Conservation (phyloP, 1,140 invertebrate species). For the Whitmania pigra region DNA sequence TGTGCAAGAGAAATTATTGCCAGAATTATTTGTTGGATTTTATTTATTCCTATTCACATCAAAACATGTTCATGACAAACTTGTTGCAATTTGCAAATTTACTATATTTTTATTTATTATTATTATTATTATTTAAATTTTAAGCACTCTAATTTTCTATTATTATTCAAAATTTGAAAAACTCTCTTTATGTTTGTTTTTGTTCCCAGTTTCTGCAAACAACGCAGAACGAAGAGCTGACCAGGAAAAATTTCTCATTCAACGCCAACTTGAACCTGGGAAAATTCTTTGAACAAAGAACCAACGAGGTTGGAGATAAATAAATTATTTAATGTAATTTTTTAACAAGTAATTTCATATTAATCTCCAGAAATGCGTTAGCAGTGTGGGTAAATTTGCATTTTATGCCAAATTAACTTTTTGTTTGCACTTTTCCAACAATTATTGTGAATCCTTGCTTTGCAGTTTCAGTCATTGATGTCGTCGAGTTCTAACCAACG, state of each 20-base stretch:
- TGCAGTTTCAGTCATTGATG: not conserved
- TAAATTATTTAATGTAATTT: too few species aligned
- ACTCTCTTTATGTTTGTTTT: not conserved
- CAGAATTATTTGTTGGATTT: not conserved
- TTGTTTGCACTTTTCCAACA: too few species aligned
- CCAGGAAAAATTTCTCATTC: conserved; percentile 77
- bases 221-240: conserved; percentile 52
- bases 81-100: not conserved
- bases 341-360: too few species aligned
- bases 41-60: not conserved
- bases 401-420: too few species aligned
- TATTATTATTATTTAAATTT: not conserved
- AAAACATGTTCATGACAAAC: too few species aligned
- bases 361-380: too few species aligned
- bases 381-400: too few species aligned
- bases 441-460: too few species aligned
- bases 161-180: not conserved
- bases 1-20: not conserved
- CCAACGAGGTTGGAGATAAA: conserved; percentile 2
- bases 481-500: not conserved
- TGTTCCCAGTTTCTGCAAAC: conserved; percentile 40
- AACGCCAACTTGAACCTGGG: conserved; percentile 73
- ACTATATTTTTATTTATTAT: not conserved
- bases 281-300: conserved; percentile 62
- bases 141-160: not conserved